Evolutionary conservation across 1,140 invertebrate species (phyloP).

Genomic region (Drosophila parvula): DNA sequence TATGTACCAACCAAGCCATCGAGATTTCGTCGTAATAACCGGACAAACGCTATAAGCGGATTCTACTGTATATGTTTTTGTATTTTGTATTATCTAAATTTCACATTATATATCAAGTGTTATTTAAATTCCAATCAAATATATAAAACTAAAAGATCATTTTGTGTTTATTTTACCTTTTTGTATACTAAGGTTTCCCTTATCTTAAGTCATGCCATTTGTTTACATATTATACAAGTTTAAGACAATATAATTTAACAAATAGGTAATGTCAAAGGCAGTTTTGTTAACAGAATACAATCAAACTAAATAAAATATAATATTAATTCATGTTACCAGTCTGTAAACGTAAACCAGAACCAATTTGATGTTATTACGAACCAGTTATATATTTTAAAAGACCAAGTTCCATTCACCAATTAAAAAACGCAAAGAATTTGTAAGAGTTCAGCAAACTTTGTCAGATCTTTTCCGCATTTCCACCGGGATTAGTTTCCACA

Average conservation of each 20-base stretch:
- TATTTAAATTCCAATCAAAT: too few relatives aligned
- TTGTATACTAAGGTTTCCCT: not conserved
- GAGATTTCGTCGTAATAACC: too few relatives aligned
- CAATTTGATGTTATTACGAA: not conserved
- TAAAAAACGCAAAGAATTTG: not conserved
- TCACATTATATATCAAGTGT: not conserved
- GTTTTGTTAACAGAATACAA: not conserved
- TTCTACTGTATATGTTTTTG: too few relatives aligned
- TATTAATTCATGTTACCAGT: not conserved
- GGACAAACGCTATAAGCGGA: too few relatives aligned
- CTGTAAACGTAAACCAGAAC: not conserved
- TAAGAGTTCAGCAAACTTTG: constrained; percentile 27
- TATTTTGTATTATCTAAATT: too few relatives aligned
- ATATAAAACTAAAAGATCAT: too few relatives aligned
- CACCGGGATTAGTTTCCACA: constrained; percentile 5
- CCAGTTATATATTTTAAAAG: not conserved
- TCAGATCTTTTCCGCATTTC: constrained; percentile 48
- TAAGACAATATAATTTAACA: not conserved
- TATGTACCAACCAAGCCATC: too few relatives aligned
- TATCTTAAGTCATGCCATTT: not conserved
- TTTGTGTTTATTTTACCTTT: too few relatives aligned
- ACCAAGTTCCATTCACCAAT: constrained; percentile 28
- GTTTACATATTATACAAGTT: not conserved
- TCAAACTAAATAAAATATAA: not conserved
- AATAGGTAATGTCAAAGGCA: not conserved